Conservation (phyloP, 1,140 invertebrate genomes). For the Rhagoletis zephyria region DNA sequence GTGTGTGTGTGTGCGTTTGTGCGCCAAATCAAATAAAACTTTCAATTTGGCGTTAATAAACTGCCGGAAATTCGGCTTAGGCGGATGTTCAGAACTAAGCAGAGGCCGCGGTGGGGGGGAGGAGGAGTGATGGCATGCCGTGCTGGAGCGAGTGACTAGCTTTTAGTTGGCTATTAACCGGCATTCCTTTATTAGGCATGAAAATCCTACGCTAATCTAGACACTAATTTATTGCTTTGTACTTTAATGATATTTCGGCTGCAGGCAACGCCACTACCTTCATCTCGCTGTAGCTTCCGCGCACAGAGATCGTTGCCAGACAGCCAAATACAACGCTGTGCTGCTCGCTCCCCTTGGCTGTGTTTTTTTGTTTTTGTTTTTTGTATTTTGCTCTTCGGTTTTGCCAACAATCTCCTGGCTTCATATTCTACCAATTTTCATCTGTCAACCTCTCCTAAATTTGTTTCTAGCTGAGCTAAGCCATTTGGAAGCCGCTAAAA, state of each 20-base stretch:
- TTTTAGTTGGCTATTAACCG: background rate
- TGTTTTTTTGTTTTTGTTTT: background rate
- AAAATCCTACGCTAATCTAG: slow-evolving; percentile 66
- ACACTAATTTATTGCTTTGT: slow-evolving; percentile 67
- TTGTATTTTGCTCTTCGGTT: background rate
- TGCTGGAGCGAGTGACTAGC: background rate
- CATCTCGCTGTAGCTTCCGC: background rate
- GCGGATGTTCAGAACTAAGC: background rate
- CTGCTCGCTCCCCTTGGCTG: background rate
- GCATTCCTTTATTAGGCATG: slow-evolving; percentile 56
- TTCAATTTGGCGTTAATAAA: slow-evolving; percentile 42
- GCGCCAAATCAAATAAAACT: slow-evolving; percentile 26
- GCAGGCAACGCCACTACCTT: background rate
- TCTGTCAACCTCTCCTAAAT: background rate
- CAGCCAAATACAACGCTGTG: background rate
- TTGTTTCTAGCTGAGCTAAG: background rate
- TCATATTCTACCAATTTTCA: slow-evolving; percentile 6
- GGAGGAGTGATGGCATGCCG: background rate
- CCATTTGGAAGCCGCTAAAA: background rate
- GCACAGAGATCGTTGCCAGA: background rate
- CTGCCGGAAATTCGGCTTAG: slow-evolving; percentile 1
- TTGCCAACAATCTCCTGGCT: background rate
- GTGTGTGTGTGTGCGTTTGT: background rate
- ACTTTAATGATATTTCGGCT: slow-evolving; percentile 46
- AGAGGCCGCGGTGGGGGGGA: background rate